phyloP scores from a whole-genome alignment of 1,140 invertebrate species.

The Daktulosphaira vitifoliae region DNA sequence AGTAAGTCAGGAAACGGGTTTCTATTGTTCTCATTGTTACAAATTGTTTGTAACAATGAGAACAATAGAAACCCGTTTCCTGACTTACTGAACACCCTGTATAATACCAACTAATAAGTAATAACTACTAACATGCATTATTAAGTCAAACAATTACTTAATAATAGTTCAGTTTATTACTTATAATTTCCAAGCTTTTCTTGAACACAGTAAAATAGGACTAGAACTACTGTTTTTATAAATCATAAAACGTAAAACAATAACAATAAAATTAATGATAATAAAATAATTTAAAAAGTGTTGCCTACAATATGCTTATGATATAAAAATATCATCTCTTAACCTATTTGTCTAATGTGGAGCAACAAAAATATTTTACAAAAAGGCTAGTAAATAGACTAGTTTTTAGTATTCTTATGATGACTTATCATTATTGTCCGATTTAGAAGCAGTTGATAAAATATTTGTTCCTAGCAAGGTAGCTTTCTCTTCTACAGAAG shows the following conservation, averaged over 20 bases:
- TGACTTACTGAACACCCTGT: no score
- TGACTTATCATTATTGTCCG: not conserved
- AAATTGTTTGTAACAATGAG: no score
- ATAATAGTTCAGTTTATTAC: no score
- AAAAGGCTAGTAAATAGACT: not conserved
- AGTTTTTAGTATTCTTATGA: conserved; percentile 2
- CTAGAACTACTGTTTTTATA: conserved; percentile 2
- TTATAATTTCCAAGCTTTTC: no score
- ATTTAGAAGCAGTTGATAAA: not conserved
- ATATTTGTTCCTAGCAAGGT: conserved; percentile 13
- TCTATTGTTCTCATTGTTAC: no score
- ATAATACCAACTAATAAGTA: no score
- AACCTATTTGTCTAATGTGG: no score
- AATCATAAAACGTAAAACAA: not conserved
- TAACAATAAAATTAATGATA: not conserved
- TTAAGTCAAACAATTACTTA: no score
- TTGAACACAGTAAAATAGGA: conserved; percentile 8
- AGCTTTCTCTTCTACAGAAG: conserved; percentile 11
- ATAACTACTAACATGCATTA: no score
- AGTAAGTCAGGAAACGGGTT: no score
- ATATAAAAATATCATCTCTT: no score
- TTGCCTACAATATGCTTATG: not conserved
- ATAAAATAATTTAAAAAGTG: not conserved
- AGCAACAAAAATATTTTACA: not conserved
- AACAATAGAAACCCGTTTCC: no score